These are phyloP conservation scores for Cyaniris semiargus DNA, from an alignment of 2,888 invertebrate genomes.

Conservation along the genomic window DNA sequence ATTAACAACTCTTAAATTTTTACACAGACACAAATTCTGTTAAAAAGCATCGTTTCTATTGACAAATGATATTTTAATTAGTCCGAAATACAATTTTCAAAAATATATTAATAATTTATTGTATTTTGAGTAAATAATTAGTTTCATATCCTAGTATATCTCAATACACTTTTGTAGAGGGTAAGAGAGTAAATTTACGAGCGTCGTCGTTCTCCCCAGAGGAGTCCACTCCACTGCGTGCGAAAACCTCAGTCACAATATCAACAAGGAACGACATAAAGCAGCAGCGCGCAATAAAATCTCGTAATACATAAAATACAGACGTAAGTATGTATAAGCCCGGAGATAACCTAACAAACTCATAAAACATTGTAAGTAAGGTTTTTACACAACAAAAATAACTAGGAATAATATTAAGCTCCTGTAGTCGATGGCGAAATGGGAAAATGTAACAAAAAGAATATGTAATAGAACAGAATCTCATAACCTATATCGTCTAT, in stretches of 20 bases:
- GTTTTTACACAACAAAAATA: slow-evolving; percentile 9
- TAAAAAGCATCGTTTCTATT: slow-evolving; percentile 26
- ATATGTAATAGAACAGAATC: neutral
- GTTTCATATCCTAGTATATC: slow-evolving; percentile 28
- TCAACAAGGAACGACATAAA: slow-evolving; percentile 16
- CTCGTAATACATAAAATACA: slow-evolving; percentile 6
- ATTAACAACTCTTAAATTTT: slow-evolving; percentile 46
- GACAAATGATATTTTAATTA: slow-evolving; percentile 32
- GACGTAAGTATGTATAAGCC: neutral
- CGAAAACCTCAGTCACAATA: slow-evolving; percentile 25
- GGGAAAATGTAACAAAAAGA: neutral
- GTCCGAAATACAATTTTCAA: slow-evolving; percentile 31
- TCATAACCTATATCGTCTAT: neutral
- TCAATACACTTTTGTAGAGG: slow-evolving; percentile 23
- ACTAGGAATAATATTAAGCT: neutral
- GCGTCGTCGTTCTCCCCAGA: neutral
- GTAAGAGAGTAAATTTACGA: slow-evolving; percentile 29
- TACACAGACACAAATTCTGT: slow-evolving; percentile 31
- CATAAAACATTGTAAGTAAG: slow-evolving; percentile 6
- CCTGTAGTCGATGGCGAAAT: neutral
- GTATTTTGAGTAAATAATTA: slow-evolving; percentile 31
- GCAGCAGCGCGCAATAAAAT: slow-evolving; percentile 7
- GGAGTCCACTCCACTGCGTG: neutral
- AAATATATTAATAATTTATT: slow-evolving; percentile 32
- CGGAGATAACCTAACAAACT: neutral